Base-by-base conservation (phyloP, 2,888 invertebrate genomes). In the Eupeodes luniger region DNA sequence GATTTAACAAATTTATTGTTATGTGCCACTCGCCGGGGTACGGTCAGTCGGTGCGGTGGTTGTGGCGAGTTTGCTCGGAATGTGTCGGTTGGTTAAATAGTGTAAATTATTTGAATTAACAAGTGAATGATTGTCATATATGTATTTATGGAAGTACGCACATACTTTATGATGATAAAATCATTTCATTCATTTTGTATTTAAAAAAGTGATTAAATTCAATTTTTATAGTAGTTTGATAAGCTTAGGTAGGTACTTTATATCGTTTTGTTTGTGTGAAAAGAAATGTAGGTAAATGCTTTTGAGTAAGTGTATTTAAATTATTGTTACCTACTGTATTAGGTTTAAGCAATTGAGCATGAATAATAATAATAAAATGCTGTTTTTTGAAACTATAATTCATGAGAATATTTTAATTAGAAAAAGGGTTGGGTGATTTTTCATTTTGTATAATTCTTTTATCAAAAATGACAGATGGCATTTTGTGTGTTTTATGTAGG, bases 41-140 rank as follows among this genome's bases (percentile, higher is more conserved):
- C 5, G 27, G 6, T 27, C 6, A 19, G 27, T 57, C 40, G 40
- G 64, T 27, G 27, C 27, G 27, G 27, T 3, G 3, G 27, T 27
- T 2, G 27, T 27, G 27, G 2, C 27, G 3, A 27, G 27, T 27
- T 27, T 27, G 27, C 27, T 27, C 27, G 27, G 27, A 27, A 27
- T 27, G 27, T 27, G 27, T 27, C 4, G 14, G 36, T 11, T 7
- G 2, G 14, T 16, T 44, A 55, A 55, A 59, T 12, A 47, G 72
- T 72, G 47, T 59, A n/a, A 72, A 59, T 72, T 72, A 59, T 72
- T 72, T 72, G 47, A 72, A 59, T 72, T 72, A 72, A 59, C 72
- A 57, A 72, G 59, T 72, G 59, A 47, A 59, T 47, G 19, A 72
- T 57, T 72, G 72, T 70, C 57, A 70, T 14, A 14, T 14, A 19